Conservation (phyloP, 2,797 vertebrate genomes). For the Lacerta agilis region DNA sequence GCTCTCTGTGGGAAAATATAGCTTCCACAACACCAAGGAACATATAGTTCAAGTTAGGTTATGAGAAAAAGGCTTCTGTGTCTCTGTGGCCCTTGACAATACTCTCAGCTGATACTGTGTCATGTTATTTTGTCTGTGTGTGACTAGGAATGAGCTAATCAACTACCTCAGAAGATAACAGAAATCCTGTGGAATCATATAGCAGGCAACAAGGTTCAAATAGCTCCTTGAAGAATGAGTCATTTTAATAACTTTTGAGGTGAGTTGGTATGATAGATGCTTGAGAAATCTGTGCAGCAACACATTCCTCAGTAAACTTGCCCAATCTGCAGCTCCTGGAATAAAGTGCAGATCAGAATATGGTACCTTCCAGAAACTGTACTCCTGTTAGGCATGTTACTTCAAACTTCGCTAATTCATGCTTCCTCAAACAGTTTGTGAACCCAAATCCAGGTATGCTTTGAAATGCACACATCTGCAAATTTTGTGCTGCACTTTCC, state of each 20-base stretch:
- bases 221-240: constrained; percentile 48
- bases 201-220: constrained; percentile 40
- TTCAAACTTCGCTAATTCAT: too few relatives aligned
- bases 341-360: too few relatives aligned
- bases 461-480: too few relatives aligned
- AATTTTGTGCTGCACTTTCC: too few relatives aligned
- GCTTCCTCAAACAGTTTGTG: too few relatives aligned
- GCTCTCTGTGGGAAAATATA: background rate
- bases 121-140: background rate
- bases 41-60: background rate
- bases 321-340: too few relatives aligned
- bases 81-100: constrained; percentile 14
- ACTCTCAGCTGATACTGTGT: constrained; percentile 24
- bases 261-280: constrained; percentile 32
- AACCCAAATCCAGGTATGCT: too few relatives aligned
- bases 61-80: background rate
- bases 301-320: too few relatives aligned
- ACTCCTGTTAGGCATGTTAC: too few relatives aligned
- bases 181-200: background rate
- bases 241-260: constrained; percentile 7
- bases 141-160: too few relatives aligned
- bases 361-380: too few relatives aligned
- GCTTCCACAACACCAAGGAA: constrained; percentile 1
- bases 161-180: constrained; percentile 35
- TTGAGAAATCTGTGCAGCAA: too few relatives aligned